Conservation (phyloP, 2,113 vertebrate species). For the Gavia stellata region DNA sequence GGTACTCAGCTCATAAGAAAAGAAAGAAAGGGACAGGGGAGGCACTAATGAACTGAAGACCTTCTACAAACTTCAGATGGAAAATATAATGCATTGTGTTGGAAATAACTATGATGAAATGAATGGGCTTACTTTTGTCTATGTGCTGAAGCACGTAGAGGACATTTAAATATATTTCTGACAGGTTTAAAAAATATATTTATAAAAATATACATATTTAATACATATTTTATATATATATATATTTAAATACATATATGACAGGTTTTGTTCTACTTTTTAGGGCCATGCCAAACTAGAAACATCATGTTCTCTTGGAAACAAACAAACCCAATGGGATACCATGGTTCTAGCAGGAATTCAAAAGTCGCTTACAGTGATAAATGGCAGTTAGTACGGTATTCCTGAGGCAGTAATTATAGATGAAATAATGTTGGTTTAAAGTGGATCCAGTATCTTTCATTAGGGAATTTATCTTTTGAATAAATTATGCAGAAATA, state of each 20-base stretch:
- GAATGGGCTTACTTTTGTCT: neutral
- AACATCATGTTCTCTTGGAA: neutral
- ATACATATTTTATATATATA: too few relatives aligned
- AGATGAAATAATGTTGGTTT: conserved; percentile 39
- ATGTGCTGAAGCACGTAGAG: neutral
- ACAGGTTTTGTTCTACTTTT: neutral
- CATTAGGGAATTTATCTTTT: conserved; percentile 45
- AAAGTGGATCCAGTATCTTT: conserved; percentile 38
- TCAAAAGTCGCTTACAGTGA: conserved; percentile 15
- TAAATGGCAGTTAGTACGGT: conserved; percentile 24
- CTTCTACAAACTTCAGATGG: neutral
- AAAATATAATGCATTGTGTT: neutral
- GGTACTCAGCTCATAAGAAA: neutral
- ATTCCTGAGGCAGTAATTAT: conserved; percentile 43
- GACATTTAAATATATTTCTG: neutral
- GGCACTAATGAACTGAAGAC: neutral
- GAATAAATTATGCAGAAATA: conserved; percentile 41
- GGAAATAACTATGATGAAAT: neutral
- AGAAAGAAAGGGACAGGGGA: neutral
- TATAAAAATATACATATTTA: too few relatives aligned
- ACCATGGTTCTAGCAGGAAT: neutral
- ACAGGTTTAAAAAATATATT: too few relatives aligned
- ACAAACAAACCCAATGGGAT: conserved; percentile 50
- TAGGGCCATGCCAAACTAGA: neutral
- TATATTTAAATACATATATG: too few relatives aligned